phyloP scores from a whole-genome alignment of 2,113 vertebrate species.

The Pelvicachromis taeniatus region DNA sequence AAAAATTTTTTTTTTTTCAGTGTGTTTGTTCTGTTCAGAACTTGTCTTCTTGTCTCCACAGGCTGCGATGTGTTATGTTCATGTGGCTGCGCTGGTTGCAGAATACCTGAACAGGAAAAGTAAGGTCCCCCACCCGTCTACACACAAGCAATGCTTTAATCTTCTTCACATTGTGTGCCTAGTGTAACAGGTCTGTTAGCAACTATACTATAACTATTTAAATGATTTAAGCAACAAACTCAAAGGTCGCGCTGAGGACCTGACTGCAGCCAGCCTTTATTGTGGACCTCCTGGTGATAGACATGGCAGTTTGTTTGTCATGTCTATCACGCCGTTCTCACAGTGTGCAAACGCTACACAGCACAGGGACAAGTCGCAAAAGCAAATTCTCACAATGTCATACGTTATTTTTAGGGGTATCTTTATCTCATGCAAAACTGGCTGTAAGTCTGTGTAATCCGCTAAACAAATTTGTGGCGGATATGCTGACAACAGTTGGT shows the following conservation, averaged over 20 bases:
- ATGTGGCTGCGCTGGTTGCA: constrained; percentile 89
- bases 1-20: rapidly evolving
- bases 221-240: not conserved
- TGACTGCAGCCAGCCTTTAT: not conserved
- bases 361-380: not conserved
- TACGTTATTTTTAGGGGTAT: not conserved
- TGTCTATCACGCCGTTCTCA: not conserved
- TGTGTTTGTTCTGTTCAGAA: not conserved
- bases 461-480: not conserved
- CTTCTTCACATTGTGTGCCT: not conserved
- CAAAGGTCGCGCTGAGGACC: not conserved
- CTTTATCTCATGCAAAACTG: constrained; percentile 23
- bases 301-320: not conserved
- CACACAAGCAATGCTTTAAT: not conserved
- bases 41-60: constrained; percentile 54
- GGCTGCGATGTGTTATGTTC: constrained; percentile 96
- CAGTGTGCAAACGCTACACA: not conserved
- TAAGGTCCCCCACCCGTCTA: constrained; percentile 64
- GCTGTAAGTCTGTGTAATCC: not conserved
- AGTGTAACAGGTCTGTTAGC: not conserved
- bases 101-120: constrained; percentile 95
- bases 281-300: not conserved
- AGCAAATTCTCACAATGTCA: not conserved
- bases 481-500: not conserved
- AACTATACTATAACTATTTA: not conserved